Percentiles rank a stretch among this genome's conserved stretches.
phyloP scores from a whole-genome alignment of 1,140 invertebrate species.

The Zophobas morio region DNA sequence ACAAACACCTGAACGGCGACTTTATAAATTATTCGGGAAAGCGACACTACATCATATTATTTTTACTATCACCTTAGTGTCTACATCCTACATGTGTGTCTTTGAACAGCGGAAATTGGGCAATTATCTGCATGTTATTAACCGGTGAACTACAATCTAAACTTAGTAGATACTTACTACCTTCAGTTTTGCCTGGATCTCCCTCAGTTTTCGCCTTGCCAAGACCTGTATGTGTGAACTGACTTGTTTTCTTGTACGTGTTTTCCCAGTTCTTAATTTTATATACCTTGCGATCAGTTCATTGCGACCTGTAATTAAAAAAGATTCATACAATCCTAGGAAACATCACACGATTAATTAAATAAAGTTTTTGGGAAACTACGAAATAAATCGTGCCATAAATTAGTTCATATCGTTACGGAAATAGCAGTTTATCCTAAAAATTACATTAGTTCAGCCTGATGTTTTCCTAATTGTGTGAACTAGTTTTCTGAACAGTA shows the following conservation, averaged over 20 bases:
- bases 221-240: constrained; percentile 99
- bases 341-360: too few relatives aligned
- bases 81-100: background rate
- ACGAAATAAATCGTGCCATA: too few relatives aligned
- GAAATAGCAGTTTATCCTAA: too few relatives aligned
- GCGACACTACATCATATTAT: constrained; percentile 26
- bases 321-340: constrained; percentile 19
- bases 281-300: constrained; percentile 99
- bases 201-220: constrained; percentile 95
- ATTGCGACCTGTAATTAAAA: constrained; percentile 90
- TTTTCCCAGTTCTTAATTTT: constrained; percentile 98
- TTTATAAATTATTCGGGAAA: constrained; percentile 22
- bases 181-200: constrained; percentile 98
- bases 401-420: too few relatives aligned
- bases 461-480: too few relatives aligned
- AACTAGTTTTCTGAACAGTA: too few relatives aligned
- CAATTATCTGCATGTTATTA: background rate
- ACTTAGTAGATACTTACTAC: constrained; percentile 79
- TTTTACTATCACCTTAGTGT: constrained; percentile 15
- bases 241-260: constrained; percentile 98
- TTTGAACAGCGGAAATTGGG: constrained; percentile 3
- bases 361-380: too few relatives aligned
- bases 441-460: too few relatives aligned
- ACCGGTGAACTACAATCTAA: background rate
- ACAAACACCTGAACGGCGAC: constrained; percentile 3